Evolutionary conservation across 2,113 vertebrate genomes (phyloP).

Genomic region (Lonchura striata): DNA sequence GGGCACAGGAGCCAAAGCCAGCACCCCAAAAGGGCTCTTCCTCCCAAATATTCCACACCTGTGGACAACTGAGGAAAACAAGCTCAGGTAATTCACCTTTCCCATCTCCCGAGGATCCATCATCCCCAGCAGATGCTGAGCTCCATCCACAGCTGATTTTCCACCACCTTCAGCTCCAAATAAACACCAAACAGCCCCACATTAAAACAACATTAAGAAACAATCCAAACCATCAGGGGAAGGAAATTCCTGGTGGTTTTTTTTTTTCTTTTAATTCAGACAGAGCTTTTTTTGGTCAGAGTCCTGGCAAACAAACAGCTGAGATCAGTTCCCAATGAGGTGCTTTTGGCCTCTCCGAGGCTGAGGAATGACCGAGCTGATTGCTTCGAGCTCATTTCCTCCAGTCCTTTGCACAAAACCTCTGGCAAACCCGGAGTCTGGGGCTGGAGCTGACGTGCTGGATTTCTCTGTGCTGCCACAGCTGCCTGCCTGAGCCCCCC

Average conservation of each 20-base stretch:
- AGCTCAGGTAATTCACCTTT: background rate
- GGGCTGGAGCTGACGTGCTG: background rate
- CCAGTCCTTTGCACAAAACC: background rate
- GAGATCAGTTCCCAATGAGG: conserved; percentile 61
- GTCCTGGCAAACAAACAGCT: conserved; percentile 49
- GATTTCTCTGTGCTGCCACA: background rate
- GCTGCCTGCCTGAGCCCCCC: background rate
- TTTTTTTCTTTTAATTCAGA: background rate
- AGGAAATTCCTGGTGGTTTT: conserved; percentile 14
- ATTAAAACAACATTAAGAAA: conserved; percentile 55
- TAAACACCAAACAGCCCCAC: conserved; percentile 4
- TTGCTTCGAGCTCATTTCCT: conserved; percentile 13
- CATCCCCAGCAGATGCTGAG: background rate
- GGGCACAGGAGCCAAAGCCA: background rate
- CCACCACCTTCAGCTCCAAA: background rate
- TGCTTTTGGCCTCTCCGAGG: background rate
- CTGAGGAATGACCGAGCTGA: conserved; percentile 43
- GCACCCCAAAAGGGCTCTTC: background rate
- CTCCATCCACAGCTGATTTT: background rate
- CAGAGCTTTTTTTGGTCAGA: conserved; percentile 20
- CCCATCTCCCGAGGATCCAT: background rate
- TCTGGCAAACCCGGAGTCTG: background rate
- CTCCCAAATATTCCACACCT: background rate
- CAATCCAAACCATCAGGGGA: conserved; percentile 44
- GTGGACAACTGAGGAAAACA: background rate